These are phyloP conservation scores for Hypsopygia costalis DNA, from an alignment of 2,888 invertebrate species.

Conservation along the genomic window DNA sequence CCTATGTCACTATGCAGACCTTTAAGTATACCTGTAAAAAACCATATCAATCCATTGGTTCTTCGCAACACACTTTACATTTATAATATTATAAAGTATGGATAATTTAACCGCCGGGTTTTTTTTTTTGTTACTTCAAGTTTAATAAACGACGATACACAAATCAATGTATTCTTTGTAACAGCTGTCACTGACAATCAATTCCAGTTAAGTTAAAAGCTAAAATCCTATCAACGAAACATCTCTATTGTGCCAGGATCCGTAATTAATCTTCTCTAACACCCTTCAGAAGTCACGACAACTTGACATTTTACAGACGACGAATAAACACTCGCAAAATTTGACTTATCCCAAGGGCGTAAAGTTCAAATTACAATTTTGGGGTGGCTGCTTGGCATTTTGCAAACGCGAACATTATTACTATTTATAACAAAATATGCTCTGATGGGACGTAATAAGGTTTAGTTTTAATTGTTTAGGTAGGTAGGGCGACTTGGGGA, in stretches of 20 bases:
- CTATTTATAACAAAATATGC: neutral
- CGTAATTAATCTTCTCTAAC: slow-evolving; percentile 37
- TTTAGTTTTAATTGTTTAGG: neutral
- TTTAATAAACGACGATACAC: too few species aligned
- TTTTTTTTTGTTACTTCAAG: too few species aligned
- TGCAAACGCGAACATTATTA: neutral
- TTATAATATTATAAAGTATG: too few species aligned
- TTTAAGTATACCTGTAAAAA: too few species aligned
- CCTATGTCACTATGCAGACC: too few species aligned
- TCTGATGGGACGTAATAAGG: neutral
- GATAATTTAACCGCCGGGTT: too few species aligned
- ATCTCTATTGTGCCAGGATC: slow-evolving; percentile 19
- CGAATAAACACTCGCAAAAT: slow-evolving; percentile 11
- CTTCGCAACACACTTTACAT: too few species aligned
- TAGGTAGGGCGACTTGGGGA: slow-evolving; percentile 6
- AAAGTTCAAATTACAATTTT: neutral
- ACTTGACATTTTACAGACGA: slow-evolving; percentile 46
- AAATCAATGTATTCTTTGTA: too few species aligned
- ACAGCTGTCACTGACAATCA: too few species aligned
- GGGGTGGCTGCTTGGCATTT: neutral
- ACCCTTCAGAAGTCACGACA: slow-evolving; percentile 32
- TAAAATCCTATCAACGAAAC: slow-evolving; percentile 11
- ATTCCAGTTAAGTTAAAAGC: too few species aligned
- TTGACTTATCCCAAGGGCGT: neutral
- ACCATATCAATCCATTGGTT: too few species aligned